Evolutionary conservation across 2,113 vertebrate species (phyloP).

Genomic region (Lichenostomus cassidix): DNA sequence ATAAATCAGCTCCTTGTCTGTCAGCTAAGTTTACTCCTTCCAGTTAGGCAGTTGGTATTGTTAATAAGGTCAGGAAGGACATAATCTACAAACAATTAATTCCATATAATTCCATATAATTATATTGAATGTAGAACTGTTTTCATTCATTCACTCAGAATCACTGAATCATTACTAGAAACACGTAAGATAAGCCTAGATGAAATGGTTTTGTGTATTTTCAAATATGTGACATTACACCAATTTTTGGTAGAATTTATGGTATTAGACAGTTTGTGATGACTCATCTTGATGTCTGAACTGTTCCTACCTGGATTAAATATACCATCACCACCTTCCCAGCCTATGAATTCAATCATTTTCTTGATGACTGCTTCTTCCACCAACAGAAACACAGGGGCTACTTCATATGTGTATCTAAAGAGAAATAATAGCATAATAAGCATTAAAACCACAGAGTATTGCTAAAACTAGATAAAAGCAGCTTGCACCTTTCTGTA

Average conservation of each 20-base stretch:
- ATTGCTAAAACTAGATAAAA: not conserved
- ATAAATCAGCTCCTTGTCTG: not conserved
- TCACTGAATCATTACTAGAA: not conserved
- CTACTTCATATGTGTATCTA: constrained; percentile 89
- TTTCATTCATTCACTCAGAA: not conserved
- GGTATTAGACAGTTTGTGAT: not conserved
- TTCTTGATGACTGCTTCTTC: constrained; percentile 85
- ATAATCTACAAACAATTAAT: not conserved
- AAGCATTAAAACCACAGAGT: not conserved
- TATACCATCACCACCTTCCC: constrained; percentile 87
- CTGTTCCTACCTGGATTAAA: constrained; percentile 84
- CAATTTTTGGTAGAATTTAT: not conserved
- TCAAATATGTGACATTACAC: not conserved
- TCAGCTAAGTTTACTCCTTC: not conserved
- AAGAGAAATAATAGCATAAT: constrained; percentile 46
- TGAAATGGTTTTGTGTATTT: not conserved
- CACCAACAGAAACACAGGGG: constrained; percentile 86
- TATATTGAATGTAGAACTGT: not conserved
- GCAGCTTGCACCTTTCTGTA: not conserved
- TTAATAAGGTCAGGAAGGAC: not conserved
- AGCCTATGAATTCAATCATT: constrained; percentile 86
- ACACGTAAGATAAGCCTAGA: not conserved
- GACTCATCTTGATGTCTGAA: not conserved
- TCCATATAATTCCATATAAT: not conserved
- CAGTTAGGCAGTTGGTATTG: not conserved